Evolutionary conservation across 1,140 invertebrate species (phyloP).

Genomic region (Diorhabda elongata): DNA sequence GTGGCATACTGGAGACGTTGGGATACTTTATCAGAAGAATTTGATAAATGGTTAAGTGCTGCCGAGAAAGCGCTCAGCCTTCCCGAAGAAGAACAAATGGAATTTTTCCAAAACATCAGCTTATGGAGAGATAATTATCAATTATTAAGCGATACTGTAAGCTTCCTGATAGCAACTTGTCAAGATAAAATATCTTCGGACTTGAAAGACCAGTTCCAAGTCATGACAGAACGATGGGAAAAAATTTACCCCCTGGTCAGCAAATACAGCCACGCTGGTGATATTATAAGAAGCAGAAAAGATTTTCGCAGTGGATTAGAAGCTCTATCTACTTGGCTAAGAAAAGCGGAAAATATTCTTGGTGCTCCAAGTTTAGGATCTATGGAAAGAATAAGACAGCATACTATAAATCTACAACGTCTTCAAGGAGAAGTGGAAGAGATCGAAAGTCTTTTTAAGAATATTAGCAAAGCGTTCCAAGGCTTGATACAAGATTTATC

Average conservation of each 20-base stretch:
- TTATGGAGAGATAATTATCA: constrained; percentile 87
- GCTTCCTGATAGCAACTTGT: constrained; percentile 83
- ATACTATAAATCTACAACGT: constrained; percentile 73
- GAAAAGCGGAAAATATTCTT: constrained; percentile 68
- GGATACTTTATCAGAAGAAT: constrained; percentile 65
- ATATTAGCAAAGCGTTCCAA: constrained; percentile 85
- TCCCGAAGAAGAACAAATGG: constrained; percentile 79
- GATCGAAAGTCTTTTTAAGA: constrained; percentile 86
- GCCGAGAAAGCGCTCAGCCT: constrained; percentile 73
- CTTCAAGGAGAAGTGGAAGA: constrained; percentile 77
- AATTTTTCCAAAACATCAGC: constrained; percentile 85
- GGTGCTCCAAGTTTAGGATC: constrained; percentile 65
- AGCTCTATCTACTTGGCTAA: constrained; percentile 73
- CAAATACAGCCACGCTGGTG: constrained; percentile 83
- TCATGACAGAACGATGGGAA: constrained; percentile 75
- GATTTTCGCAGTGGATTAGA: constrained; percentile 76
- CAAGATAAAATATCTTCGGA: constrained; percentile 73
- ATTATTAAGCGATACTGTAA: constrained; percentile 76
- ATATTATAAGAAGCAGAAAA: constrained; percentile 74
- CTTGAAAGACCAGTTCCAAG: constrained; percentile 68
- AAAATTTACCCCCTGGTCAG: constrained; percentile 76
- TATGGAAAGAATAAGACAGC: constrained; percentile 71
- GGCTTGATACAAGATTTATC: constrained; percentile 83
- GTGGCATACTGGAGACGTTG: constrained; percentile 84
- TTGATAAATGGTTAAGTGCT: constrained; percentile 74